Percentiles rank a stretch among this genome's conserved stretches.
phyloP scores from a whole-genome alignment of 2,113 vertebrate genomes.

The Spea multiplicata region DNA sequence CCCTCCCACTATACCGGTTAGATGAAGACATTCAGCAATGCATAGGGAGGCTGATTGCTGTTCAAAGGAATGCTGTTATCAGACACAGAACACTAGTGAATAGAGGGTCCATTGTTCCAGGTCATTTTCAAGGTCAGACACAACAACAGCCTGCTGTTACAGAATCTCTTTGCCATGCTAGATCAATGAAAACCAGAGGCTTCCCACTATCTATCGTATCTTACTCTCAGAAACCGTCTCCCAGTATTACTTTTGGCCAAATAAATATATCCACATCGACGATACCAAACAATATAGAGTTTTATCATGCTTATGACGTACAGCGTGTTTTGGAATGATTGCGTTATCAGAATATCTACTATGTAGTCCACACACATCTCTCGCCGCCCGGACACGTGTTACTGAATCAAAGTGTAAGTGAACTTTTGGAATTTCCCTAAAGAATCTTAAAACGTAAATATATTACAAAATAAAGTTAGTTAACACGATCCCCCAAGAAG shows the following conservation, averaged over 20 bases:
- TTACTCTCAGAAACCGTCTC: background rate
- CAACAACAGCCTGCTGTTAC: background rate
- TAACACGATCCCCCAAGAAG: too few species aligned
- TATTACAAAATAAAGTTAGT: too few species aligned
- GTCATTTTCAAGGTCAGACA: constrained; percentile 28
- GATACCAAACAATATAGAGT: background rate
- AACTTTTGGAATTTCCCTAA: too few species aligned
- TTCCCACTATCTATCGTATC: constrained; percentile 13
- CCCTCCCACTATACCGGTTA: constrained; percentile 7
- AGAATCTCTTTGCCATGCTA: constrained; percentile 1
- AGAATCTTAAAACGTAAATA: too few species aligned
- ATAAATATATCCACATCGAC: too few species aligned
- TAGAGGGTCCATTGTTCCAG: background rate
- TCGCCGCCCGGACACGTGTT: too few species aligned
- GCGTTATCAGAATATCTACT: too few species aligned
- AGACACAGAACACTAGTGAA: constrained; percentile 7
- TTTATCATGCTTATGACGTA: too few species aligned
- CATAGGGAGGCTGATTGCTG: background rate
- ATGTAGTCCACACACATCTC: too few species aligned
- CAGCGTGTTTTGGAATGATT: too few species aligned
- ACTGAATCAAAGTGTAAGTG: too few species aligned
- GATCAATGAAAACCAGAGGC: constrained; percentile 11
- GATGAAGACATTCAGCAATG: constrained; percentile 8
- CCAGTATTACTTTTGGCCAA: too few species aligned
- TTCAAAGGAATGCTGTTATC: constrained; percentile 4